These are phyloP conservation scores for Psittacula echo DNA, from an alignment of 2,797 vertebrate genomes.

Conservation along the genomic window DNA sequence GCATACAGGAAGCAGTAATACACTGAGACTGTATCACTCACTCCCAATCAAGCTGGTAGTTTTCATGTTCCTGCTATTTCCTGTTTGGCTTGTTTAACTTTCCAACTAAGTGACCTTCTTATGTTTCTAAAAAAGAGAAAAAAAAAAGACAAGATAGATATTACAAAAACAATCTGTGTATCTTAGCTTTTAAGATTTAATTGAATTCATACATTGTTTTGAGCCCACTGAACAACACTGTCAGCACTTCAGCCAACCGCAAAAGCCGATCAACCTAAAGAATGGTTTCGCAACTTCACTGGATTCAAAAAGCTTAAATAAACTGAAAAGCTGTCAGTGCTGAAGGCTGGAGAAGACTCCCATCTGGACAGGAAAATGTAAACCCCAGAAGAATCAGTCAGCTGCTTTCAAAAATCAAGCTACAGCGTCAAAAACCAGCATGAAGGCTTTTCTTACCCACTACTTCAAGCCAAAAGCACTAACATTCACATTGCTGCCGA, in stretches of 20 bases:
- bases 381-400: conserved; percentile 57
- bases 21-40: neutral
- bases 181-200: conserved; percentile 1
- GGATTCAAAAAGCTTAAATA: conserved; percentile 1
- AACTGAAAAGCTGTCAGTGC: conserved; percentile 12
- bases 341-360: conserved; percentile 64
- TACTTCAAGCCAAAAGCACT: neutral
- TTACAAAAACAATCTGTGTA: neutral
- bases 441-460: neutral
- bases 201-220: conserved; percentile 7
- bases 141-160: neutral
- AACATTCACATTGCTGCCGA: neutral
- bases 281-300: neutral
- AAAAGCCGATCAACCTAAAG: conserved; percentile 19
- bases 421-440: neutral
- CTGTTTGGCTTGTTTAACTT: conserved; percentile 2
- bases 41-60: neutral
- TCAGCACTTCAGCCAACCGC: conserved; percentile 60
- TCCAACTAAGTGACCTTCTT: conserved; percentile 47
- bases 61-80: conserved; percentile 40
- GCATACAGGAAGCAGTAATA: neutral
- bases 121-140: conserved; percentile 2
- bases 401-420: conserved; percentile 37
- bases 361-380: conserved; percentile 61
- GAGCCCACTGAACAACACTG: conserved; percentile 16